These are phyloP conservation scores for Aelia acuminata DNA, from an alignment of 2,888 invertebrate species.

Conservation along the genomic window DNA sequence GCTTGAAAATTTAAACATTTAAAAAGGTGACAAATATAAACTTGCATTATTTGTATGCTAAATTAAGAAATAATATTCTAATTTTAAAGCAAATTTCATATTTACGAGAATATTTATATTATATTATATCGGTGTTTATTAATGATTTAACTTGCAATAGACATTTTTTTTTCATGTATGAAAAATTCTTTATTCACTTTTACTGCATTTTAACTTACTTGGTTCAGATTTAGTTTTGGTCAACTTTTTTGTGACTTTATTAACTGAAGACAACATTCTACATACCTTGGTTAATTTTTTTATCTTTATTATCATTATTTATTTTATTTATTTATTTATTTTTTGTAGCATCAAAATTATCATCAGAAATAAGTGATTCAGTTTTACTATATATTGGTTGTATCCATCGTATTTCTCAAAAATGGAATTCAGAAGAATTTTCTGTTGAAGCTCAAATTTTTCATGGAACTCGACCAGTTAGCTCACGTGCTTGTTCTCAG, in stretches of 20 bases:
- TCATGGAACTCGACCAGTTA: conserved; percentile 87
- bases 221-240: background rate
- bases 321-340: background rate
- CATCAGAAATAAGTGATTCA: conserved; percentile 81
- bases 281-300: background rate
- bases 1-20: no score
- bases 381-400: conserved; percentile 87
- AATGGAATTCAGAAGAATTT: conserved; percentile 90
- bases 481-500: conserved; percentile 80
- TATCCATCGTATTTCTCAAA: conserved; percentile 81
- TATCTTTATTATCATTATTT: background rate
- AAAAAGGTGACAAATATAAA: background rate
- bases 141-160: no score
- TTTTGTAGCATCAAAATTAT: conserved; percentile 72
- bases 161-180: background rate
- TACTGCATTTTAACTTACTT: background rate
- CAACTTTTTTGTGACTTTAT: background rate
- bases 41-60: background rate
- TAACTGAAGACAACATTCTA: background rate
- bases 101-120: no score
- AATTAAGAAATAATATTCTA: background rate
- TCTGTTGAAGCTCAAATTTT: conserved; percentile 88
- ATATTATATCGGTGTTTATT: no score
- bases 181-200: background rate
- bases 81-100: no score